These are phyloP conservation scores for Trichogramma dendrolimi DNA, from an alignment of 2,888 invertebrate genomes.

Conservation along the genomic window DNA sequence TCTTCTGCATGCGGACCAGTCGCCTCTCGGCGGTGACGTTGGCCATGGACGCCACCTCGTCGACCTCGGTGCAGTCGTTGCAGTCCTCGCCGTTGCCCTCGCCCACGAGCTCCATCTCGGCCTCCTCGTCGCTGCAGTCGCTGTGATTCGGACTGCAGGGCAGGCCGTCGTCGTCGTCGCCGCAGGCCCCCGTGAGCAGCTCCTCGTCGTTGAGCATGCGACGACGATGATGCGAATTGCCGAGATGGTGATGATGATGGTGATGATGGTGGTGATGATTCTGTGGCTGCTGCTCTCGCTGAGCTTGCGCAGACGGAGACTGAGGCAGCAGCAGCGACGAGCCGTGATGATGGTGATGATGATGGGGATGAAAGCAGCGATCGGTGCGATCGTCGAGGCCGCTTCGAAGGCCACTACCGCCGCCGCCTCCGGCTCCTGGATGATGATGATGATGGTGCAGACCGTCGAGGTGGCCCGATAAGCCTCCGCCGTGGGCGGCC, in stretches of 20 bases:
- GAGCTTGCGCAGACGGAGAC: conserved; percentile 6
- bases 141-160: conserved; percentile 25
- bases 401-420: not conserved
- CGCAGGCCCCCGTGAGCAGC: conserved; percentile 1
- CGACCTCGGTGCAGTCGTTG: conserved; percentile 17
- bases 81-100: conserved; percentile 30
- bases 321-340: conserved; percentile 16
- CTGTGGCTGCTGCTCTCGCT: not conserved
- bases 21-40: conserved; percentile 17
- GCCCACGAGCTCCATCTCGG: conserved; percentile 26
- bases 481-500: conserved; percentile 33
- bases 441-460: conserved; percentile 29
- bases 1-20: no score
- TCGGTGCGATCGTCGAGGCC: conserved; percentile 41
- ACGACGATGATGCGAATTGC: conserved; percentile 27
- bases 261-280: conserved; percentile 25
- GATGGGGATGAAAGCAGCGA: conserved; percentile 42
- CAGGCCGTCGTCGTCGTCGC: conserved; percentile 21
- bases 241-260: conserved; percentile 25
- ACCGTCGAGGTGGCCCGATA: conserved; percentile 32
- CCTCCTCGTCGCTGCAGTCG: conserved; percentile 27
- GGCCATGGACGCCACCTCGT: conserved; percentile 2
- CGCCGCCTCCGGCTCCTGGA: conserved; percentile 16
- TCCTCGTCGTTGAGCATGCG: conserved; percentile 36
- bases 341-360: conserved; percentile 33